phyloP scores from a whole-genome alignment of 2,888 invertebrate species.

The Mantis religiosa region DNA sequence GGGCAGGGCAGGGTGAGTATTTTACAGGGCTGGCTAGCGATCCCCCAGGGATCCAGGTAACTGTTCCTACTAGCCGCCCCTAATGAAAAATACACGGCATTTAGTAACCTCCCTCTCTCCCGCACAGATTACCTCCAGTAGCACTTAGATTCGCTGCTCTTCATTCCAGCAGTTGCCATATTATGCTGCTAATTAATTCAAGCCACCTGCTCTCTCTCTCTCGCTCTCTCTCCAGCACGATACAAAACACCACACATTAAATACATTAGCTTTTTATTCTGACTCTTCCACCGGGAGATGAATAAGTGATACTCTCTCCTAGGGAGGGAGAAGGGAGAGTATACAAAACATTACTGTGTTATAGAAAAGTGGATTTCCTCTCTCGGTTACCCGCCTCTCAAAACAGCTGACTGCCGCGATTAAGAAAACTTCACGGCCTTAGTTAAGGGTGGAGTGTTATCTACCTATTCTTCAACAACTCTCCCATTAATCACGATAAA shows the following conservation, averaged over 20 bases:
- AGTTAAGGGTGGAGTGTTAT: no score
- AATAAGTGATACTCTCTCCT: background rate
- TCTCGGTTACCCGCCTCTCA: background rate
- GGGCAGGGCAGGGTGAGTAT: background rate
- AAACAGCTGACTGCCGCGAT: background rate
- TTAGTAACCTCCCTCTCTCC: constrained; percentile 1
- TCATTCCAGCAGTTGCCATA: constrained; percentile 1
- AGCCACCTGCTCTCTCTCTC: background rate
- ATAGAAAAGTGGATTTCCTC: background rate
- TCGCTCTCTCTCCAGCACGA: background rate
- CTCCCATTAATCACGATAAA: no score
- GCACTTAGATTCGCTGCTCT: background rate
- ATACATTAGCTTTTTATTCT: constrained; percentile 26
- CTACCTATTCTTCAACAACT: no score
- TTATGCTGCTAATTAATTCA: constrained; percentile 28
- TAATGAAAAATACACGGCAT: constrained; percentile 27
- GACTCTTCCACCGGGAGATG: constrained; percentile 1
- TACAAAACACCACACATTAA: constrained; percentile 24
- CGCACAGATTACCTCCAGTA: background rate
- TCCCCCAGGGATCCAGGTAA: constrained; percentile 10
- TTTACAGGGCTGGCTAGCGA: background rate
- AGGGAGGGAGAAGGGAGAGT: background rate
- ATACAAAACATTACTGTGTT: background rate
- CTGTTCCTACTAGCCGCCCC: constrained; percentile 7
- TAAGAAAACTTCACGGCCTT: no score